Evolutionary conservation across 2,797 vertebrate species (phyloP).

Genomic region (Etheostoma nigrum): DNA sequence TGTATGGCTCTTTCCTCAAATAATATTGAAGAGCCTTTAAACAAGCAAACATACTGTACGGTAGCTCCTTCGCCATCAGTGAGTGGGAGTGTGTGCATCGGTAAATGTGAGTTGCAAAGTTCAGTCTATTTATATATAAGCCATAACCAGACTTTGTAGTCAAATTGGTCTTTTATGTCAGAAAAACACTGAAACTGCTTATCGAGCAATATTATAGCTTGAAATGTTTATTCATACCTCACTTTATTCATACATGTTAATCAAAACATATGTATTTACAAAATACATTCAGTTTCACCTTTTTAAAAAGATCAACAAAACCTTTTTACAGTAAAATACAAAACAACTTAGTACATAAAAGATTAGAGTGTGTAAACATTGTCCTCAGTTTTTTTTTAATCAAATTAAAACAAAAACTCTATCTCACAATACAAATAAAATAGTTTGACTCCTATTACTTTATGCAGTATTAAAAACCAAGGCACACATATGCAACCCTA

Average conservation of each 20-base stretch:
- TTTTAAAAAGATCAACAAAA: slow-evolving; percentile 69
- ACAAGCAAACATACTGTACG: background rate
- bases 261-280: slow-evolving; percentile 83
- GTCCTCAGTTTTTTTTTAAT: slow-evolving; percentile 75
- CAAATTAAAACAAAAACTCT: slow-evolving; percentile 53
- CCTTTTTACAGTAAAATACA: slow-evolving; percentile 84
- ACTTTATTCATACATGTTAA: slow-evolving; percentile 62
- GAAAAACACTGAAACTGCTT: background rate
- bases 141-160: background rate
- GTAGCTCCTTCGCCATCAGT: background rate
- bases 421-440: slow-evolving; percentile 50
- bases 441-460: slow-evolving; percentile 47
- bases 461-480: slow-evolving; percentile 53
- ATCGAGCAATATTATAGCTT: slow-evolving; percentile 24
- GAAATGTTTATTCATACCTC: slow-evolving; percentile 77
- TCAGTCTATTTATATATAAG: background rate
- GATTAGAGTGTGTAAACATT: slow-evolving; percentile 84
- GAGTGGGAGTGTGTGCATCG: background rate
- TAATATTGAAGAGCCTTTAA: background rate
- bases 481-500: slow-evolving; percentile 46
- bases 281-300: slow-evolving; percentile 84
- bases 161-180: background rate
- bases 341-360: slow-evolving; percentile 69
- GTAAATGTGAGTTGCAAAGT: background rate
- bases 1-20: background rate